Percentiles rank a stretch among this genome's conserved stretches.
Evolutionary conservation across 1,140 invertebrate genomes (phyloP).

Genomic region (Odontomachus brunneus): DNA sequence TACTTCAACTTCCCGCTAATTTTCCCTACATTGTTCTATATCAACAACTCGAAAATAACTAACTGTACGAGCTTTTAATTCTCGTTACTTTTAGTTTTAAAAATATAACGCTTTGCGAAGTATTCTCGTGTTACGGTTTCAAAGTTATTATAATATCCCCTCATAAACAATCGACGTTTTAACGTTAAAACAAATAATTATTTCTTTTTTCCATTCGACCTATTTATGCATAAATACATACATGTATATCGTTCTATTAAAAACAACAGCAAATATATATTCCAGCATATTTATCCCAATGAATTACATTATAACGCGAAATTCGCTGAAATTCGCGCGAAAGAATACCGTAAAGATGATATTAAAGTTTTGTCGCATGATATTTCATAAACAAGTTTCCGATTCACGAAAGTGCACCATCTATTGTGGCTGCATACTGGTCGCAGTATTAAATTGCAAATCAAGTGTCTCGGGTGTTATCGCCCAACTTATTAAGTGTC

Average conservation of each 20-base stretch:
- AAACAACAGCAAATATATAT: background rate
- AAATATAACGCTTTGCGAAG: no score
- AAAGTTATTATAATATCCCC: no score
- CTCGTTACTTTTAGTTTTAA: no score
- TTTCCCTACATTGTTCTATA: no score
- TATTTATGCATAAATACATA: background rate
- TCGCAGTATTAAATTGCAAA: constrained; percentile 51
- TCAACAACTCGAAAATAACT: no score
- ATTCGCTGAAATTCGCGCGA: background rate
- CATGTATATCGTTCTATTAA: background rate
- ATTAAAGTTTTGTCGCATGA: background rate
- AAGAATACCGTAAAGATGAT: constrained; percentile 9
- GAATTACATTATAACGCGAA: constrained; percentile 22
- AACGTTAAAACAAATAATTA: constrained; percentile 18
- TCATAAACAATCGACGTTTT: background rate
- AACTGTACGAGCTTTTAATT: no score
- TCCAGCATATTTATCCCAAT: constrained; percentile 4
- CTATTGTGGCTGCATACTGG: constrained; percentile 6
- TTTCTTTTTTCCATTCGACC: background rate
- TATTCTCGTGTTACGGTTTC: no score
- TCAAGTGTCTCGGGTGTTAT: constrained; percentile 29
- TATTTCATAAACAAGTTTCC: constrained; percentile 45
- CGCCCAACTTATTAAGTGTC: constrained; percentile 59
- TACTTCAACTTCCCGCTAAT: no score
- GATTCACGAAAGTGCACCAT: background rate